A percentile compares a stretch with the other conserved stretches of the same genome.
Evolutionary conservation across 2,888 invertebrate genomes (phyloP).

Genomic region (Drosophila recens): DNA sequence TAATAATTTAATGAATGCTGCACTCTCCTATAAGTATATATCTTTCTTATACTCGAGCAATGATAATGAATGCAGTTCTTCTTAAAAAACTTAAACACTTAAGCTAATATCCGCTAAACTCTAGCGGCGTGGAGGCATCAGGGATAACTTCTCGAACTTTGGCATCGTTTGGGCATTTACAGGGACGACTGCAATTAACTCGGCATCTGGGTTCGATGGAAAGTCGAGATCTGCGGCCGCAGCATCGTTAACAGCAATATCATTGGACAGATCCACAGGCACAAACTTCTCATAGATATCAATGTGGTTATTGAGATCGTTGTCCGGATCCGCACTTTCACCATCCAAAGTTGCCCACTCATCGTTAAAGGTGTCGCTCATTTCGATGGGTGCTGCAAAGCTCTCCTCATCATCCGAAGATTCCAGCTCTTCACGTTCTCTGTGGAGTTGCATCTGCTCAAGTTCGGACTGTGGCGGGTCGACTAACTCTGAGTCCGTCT

Average conservation of each 20-base stretch:
- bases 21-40: not conserved
- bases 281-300: slow-evolving; percentile 76
- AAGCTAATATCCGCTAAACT: slow-evolving; percentile 35
- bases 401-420: slow-evolving; percentile 81
- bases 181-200: slow-evolving; percentile 74
- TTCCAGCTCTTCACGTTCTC: slow-evolving; percentile 79
- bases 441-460: slow-evolving; percentile 23
- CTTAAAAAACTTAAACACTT: slow-evolving; percentile 54
- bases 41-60: slow-evolving; percentile 7
- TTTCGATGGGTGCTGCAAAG: slow-evolving; percentile 51
- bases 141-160: slow-evolving; percentile 78
- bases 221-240: slow-evolving; percentile 81
- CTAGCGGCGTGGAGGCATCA: slow-evolving; percentile 42
- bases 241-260: slow-evolving; percentile 84
- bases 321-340: slow-evolving; percentile 59
- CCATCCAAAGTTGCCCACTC: slow-evolving; percentile 78
- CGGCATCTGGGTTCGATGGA: slow-evolving; percentile 84
- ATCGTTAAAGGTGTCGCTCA: slow-evolving; percentile 78
- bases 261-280: slow-evolving; percentile 85
- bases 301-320: slow-evolving; percentile 82
- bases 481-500: slow-evolving; percentile 31
- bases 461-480: slow-evolving; percentile 11
- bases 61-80: slow-evolving; percentile 37
- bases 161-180: slow-evolving; percentile 53
- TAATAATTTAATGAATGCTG: slow-evolving; percentile 52